Base-by-base conservation (phyloP, 2,797 vertebrate species). In the Rousettus madagascariensis region DNA sequence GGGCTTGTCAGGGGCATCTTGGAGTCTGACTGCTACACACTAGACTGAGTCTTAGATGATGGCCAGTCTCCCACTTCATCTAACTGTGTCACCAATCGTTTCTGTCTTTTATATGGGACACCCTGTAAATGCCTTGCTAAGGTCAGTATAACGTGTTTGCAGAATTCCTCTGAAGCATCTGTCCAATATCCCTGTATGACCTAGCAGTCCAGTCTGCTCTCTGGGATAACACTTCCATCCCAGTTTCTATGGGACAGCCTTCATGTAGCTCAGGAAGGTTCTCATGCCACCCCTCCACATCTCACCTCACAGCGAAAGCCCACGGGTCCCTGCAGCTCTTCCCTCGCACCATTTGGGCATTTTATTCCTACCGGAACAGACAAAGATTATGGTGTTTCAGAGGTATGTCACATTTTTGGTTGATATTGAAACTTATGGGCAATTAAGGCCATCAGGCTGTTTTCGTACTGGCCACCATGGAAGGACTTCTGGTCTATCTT, bases 141-240 rank as follows among this genome's bases (percentile, higher is more conserved):
- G 68, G 55, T 17, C 20, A 6, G 2, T 55, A 5, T 36, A 53
- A 77, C 19, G 12, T 33, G 4, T 72, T 71, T 72, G 22, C 53
- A 63, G 95, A 94, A 85, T 74, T 90, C 36, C 49, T 51, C 19
- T 9, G 46, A 53, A 83, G 22, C 26, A 46, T 22, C n/a, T 13
- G 2, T 63, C 24, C 26, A 61, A 2, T 51, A 19, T 8, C 8
- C 49, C 46, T 24, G 8, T 17, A 1, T 3, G 8, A 57, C 33
- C 26, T 9, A 63, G 61, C 15, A 11, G n/a, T 38, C 26, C 20
- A 20, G 9, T 36, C 10, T 51, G 24, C 33, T 46, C 43, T 91
- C 53, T 49, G 28, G 2, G 66, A 43, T 19, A 75, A 59, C 0
- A 9, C 24, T 24, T 10, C 57, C 1, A 2, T 43, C 51, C 38